A percentile compares a stretch with the other conserved stretches of the same genome.
Conservation (phyloP, 2,113 vertebrate species). For the Periophthalmus modestus region DNA sequence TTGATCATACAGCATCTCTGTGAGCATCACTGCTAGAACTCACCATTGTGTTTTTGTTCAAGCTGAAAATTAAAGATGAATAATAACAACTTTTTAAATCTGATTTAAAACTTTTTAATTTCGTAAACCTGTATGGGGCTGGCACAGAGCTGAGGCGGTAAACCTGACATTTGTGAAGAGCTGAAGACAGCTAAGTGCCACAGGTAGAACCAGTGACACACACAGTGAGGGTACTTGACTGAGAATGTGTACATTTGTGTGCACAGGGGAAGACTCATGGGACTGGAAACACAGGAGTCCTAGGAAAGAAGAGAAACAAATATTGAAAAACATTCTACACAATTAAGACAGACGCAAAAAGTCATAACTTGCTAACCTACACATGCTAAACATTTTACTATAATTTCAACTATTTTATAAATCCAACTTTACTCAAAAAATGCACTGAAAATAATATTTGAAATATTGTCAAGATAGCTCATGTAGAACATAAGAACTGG, state of each 20-base stretch:
- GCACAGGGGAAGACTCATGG: slow-evolving; percentile 61
- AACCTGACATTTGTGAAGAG: slow-evolving; percentile 16
- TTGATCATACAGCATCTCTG: background rate
- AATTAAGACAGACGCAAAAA: background rate
- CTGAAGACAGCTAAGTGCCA: background rate
- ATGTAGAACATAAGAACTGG: too few species aligned
- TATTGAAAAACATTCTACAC: background rate
- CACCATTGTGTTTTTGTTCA: background rate
- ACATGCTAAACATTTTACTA: background rate
- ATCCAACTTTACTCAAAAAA: too few species aligned
- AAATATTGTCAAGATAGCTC: too few species aligned
- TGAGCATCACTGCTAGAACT: background rate
- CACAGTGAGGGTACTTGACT: slow-evolving; percentile 28
- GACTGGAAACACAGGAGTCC: slow-evolving; percentile 22
- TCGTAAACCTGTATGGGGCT: slow-evolving; percentile 18
- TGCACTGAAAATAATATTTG: too few species aligned
- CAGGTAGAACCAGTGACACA: slow-evolving; percentile 37
- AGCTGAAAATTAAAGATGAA: background rate
- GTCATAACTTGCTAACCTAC: too few species aligned
- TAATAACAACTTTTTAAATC: background rate
- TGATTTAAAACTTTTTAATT: background rate
- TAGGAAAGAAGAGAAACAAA: slow-evolving; percentile 17
- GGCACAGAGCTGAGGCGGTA: background rate
- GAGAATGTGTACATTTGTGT: slow-evolving; percentile 37
- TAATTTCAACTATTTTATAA: background rate